These are phyloP conservation scores for Hypothenemus hampei DNA, from an alignment of 1,140 invertebrate species.

Conservation along the genomic window DNA sequence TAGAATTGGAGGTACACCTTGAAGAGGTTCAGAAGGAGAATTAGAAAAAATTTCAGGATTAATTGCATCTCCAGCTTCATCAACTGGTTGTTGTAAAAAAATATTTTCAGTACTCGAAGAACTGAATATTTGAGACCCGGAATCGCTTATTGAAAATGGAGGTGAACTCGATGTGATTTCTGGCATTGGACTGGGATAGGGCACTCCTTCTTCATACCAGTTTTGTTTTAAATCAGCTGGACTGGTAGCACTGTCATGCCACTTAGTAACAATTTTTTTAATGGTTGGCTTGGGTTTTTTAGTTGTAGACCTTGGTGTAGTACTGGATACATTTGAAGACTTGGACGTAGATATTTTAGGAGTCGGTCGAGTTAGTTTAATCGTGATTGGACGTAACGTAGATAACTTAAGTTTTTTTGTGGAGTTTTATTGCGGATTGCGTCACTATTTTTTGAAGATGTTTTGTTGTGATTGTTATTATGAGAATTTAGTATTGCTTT, in stretches of 20 bases:
- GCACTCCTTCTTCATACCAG: slow-evolving; percentile 33
- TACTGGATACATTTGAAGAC: background rate
- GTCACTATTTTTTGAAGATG: background rate
- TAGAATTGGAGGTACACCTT: slow-evolving; percentile 21
- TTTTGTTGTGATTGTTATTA: background rate
- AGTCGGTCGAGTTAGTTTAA: slow-evolving; percentile 22
- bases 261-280: slow-evolving; percentile 29
- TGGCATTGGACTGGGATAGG: slow-evolving; percentile 36
- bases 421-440: too few relatives aligned
- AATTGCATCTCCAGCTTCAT: background rate
- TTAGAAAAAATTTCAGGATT: slow-evolving; percentile 32
- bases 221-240: slow-evolving; percentile 34
- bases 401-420: slow-evolving; percentile 3
- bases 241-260: slow-evolving; percentile 7
- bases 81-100: slow-evolving; percentile 2
- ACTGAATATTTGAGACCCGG: slow-evolving; percentile 4
- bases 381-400: slow-evolving; percentile 11
- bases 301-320: background rate
- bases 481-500: background rate
- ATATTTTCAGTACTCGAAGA: slow-evolving; percentile 6
- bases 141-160: slow-evolving; percentile 30
- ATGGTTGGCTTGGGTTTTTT: slow-evolving; percentile 24
- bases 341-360: slow-evolving; percentile 7
- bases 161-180: slow-evolving; percentile 39
- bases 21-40: slow-evolving; percentile 33